These are phyloP conservation scores for Colletes latitarsis DNA, from an alignment of 1,140 invertebrate species.

Conservation along the genomic window DNA sequence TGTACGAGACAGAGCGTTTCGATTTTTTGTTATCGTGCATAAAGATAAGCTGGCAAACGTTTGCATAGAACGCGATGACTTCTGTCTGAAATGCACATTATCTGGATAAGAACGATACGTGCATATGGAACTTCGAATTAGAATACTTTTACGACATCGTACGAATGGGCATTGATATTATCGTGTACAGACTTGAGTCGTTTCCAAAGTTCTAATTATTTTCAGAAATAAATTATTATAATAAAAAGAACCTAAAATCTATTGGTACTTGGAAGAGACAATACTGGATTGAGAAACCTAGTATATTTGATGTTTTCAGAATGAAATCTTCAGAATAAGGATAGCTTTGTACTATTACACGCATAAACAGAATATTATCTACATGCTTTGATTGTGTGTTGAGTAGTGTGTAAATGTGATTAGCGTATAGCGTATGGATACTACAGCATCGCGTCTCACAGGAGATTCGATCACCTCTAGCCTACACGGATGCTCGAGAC, in stretches of 20 bases:
- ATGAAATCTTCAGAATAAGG: too few species aligned
- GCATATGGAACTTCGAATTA: conserved; percentile 11
- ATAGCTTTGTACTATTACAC: too few species aligned
- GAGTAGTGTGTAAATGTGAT: too few species aligned
- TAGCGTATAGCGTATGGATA: background rate
- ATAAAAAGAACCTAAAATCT: too few species aligned
- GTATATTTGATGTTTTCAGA: too few species aligned
- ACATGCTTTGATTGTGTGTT: too few species aligned
- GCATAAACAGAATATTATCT: too few species aligned
- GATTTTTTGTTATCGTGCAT: background rate
- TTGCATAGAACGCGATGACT: conserved; percentile 7
- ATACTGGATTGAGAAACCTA: too few species aligned
- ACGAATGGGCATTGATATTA: background rate
- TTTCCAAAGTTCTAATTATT: too few species aligned
- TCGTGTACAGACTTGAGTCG: background rate
- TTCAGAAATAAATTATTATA: too few species aligned
- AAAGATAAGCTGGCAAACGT: conserved; percentile 1
- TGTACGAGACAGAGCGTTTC: conserved; percentile 14
- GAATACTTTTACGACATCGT: conserved; percentile 26
- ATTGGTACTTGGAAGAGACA: too few species aligned
- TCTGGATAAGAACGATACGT: background rate
- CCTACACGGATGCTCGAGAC: conserved; percentile 3
- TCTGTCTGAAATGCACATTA: background rate
- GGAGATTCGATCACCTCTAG: conserved; percentile 25
- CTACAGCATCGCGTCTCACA: conserved; percentile 17